Conservation (phyloP, 2,888 invertebrate genomes). For the Pterobdella sp. region DNA sequence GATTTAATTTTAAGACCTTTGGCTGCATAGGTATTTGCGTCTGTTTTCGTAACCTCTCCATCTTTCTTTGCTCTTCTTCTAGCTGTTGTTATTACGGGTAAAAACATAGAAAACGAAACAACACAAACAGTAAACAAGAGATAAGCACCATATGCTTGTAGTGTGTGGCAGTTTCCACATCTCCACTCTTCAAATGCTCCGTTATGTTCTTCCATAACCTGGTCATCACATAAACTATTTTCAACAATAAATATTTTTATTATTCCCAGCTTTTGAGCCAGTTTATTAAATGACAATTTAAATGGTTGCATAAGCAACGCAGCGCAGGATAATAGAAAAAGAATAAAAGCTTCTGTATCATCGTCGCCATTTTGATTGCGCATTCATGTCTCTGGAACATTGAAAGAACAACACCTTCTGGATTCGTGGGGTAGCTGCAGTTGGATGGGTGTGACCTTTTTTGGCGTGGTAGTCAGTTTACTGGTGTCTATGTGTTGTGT, state of each 20-base stretch:
- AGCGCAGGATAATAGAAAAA: too few relatives aligned
- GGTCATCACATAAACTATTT: constrained; percentile 37
- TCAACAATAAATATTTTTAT: neutral
- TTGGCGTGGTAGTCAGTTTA: constrained; percentile 43
- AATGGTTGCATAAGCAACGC: too few relatives aligned
- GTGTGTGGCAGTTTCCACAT: constrained; percentile 52
- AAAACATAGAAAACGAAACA: neutral
- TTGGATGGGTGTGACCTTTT: constrained; percentile 51
- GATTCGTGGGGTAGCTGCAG: constrained; percentile 54
- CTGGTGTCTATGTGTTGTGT: constrained; percentile 40
- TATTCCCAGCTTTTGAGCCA: too few relatives aligned
- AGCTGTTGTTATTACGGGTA: constrained; percentile 40
- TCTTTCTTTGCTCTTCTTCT: constrained; percentile 49
- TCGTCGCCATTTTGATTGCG: too few relatives aligned
- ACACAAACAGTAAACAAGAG: constrained; percentile 33
- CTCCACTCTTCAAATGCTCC: constrained; percentile 49
- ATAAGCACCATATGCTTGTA: constrained; percentile 48
- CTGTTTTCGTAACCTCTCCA: constrained; percentile 46
- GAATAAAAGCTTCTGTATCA: too few relatives aligned
- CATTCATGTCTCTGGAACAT: too few relatives aligned
- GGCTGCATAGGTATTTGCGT: constrained; percentile 45
- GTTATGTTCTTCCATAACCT: constrained; percentile 54
- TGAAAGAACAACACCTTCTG: constrained; percentile 6
- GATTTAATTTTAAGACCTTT: constrained; percentile 41
- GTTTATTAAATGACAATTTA: too few relatives aligned